Evolutionary conservation across 2,888 invertebrate genomes (phyloP).

Genomic region (Exephanes ischioxanthus): DNA sequence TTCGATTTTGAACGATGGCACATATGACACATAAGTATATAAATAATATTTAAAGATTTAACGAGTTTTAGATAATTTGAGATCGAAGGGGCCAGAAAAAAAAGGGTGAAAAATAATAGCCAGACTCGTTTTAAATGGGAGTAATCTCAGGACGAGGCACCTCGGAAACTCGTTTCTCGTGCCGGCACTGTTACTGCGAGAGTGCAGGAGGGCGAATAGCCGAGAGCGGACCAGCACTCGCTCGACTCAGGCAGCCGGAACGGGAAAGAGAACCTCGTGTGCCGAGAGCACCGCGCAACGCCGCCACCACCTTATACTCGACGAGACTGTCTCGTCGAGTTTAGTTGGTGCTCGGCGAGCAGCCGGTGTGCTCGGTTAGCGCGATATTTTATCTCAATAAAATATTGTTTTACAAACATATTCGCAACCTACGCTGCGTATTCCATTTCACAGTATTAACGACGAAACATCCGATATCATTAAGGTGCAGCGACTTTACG

Average conservation of each 20-base stretch:
- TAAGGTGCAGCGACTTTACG: neutral
- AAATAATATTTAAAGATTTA: neutral
- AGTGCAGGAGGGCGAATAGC: conserved; percentile 42
- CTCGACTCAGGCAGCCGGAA: conserved; percentile 66
- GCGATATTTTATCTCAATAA: conserved; percentile 44
- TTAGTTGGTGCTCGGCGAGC: conserved; percentile 81
- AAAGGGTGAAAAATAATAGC: neutral
- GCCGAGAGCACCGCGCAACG: conserved; percentile 55
- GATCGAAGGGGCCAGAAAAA: neutral
- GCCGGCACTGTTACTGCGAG: conserved; percentile 54
- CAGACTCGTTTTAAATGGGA: neutral
- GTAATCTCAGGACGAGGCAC: neutral
- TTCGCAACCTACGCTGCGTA: neutral
- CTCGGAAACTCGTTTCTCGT: neutral
- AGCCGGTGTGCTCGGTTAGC: conserved; percentile 75
- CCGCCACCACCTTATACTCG: conserved; percentile 60
- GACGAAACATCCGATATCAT: neutral
- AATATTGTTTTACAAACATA: conserved; percentile 15
- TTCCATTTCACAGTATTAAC: conserved; percentile 10
- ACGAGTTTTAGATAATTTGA: neutral
- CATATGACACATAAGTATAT: neutral
- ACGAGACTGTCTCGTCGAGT: conserved; percentile 75
- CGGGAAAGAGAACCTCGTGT: conserved; percentile 69
- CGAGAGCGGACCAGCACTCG: conserved; percentile 53
- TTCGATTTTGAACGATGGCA: neutral